phyloP scores from a whole-genome alignment of 1,140 invertebrate species.

The Lucilia sericata region DNA sequence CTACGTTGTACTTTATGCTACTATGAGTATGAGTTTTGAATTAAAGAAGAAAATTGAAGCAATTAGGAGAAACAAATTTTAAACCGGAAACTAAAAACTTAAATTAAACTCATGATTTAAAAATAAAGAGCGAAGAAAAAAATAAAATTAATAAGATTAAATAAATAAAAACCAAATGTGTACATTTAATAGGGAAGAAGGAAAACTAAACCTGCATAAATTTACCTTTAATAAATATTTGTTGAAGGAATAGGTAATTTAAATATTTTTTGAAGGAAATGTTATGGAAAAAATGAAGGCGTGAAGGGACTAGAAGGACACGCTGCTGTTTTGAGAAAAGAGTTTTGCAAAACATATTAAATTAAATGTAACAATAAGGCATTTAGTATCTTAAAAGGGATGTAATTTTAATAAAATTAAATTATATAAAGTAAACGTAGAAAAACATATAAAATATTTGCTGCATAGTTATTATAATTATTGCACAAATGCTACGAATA shows the following conservation, averaged over 20 bases:
- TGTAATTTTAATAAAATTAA: too few relatives aligned
- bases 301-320: too few relatives aligned
- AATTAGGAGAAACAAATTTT: background rate
- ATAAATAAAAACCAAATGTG: conserved; percentile 17
- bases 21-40: background rate
- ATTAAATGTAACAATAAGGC: too few relatives aligned
- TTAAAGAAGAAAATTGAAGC: background rate
- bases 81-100: background rate
- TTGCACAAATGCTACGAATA: too few relatives aligned
- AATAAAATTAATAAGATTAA: background rate
- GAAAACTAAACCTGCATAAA: conserved; percentile 25
- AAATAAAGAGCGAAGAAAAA: background rate
- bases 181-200: background rate
- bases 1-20: background rate
- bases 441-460: too few relatives aligned
- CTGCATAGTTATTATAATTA: too few relatives aligned
- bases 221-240: conserved; percentile 11
- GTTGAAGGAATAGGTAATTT: background rate
- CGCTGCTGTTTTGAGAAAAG: too few relatives aligned
- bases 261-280: background rate
- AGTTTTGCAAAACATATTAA: too few relatives aligned
- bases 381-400: too few relatives aligned
- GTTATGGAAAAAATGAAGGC: too few relatives aligned
- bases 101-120: background rate
- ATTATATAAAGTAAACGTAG: too few relatives aligned